These are phyloP conservation scores for Reinhardtius hippoglossoides DNA, from an alignment of 2,113 vertebrate genomes.

Conservation along the genomic window DNA sequence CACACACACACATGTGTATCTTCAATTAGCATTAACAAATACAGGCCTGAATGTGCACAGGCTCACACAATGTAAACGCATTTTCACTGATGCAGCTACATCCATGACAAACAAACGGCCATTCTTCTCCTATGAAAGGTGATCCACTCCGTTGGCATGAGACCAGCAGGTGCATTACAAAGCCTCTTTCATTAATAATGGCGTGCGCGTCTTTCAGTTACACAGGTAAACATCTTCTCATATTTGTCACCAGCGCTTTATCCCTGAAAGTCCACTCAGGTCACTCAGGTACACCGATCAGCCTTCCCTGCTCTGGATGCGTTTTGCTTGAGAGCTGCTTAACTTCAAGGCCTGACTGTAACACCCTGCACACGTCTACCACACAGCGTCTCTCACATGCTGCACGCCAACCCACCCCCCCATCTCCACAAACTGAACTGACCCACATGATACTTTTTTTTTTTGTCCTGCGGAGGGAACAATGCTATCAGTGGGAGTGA, in stretches of 20 bases:
- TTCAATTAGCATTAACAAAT: background rate
- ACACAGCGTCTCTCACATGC: slow-evolving; percentile 13
- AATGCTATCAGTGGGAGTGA: slow-evolving; percentile 41
- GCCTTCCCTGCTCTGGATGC: background rate
- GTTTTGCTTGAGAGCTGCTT: slow-evolving; percentile 34
- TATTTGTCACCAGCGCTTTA: slow-evolving; percentile 59
- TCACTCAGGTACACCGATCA: slow-evolving; percentile 3
- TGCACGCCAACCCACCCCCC: background rate
- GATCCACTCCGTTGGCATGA: slow-evolving; percentile 60
- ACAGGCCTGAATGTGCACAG: background rate
- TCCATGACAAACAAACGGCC: slow-evolving; percentile 37
- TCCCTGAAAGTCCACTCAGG: slow-evolving; percentile 33
- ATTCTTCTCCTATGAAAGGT: slow-evolving; percentile 70
- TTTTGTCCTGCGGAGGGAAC: slow-evolving; percentile 12
- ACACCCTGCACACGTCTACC: background rate
- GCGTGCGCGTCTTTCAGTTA: slow-evolving; percentile 70
- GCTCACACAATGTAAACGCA: slow-evolving; percentile 31
- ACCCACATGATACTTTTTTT: slow-evolving; percentile 26
- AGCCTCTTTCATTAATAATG: slow-evolving; percentile 78
- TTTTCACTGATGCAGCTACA: slow-evolving; percentile 46
- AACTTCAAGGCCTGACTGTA: slow-evolving; percentile 16
- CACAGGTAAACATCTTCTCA: slow-evolving; percentile 76
- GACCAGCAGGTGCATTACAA: slow-evolving; percentile 79
- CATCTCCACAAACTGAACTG: slow-evolving; percentile 21
- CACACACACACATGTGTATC: background rate